Evolutionary conservation across 2,888 invertebrate species (phyloP).

Genomic region (Heteromyza rotundicornis): DNA sequence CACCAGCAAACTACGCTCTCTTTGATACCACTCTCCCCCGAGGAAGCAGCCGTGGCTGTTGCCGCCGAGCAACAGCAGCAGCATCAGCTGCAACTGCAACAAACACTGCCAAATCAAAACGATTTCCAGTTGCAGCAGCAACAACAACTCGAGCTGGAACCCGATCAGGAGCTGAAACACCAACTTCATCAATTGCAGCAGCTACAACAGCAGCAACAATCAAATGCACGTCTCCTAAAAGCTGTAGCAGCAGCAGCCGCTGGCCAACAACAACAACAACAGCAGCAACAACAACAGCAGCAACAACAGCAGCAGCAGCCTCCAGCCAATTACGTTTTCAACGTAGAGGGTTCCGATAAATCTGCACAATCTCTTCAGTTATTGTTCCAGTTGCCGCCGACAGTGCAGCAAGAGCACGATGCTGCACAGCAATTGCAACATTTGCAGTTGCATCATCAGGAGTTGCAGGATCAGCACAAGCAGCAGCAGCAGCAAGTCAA

Average conservation of each 20-base stretch:
- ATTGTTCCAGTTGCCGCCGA: constrained; percentile 60
- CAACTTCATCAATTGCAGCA: constrained; percentile 45
- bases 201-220: constrained; percentile 53
- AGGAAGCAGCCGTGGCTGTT: constrained; percentile 44
- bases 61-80: constrained; percentile 42
- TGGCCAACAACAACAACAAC: constrained; percentile 42
- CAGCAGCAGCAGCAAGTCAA: constrained; percentile 41
- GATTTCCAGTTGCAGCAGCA: constrained; percentile 51
- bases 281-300: constrained; percentile 36
- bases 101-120: constrained; percentile 48
- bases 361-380: constrained; percentile 60
- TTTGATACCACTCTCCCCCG: constrained; percentile 55
- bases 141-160: constrained; percentile 48
- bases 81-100: constrained; percentile 41
- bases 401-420: constrained; percentile 42
- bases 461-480: constrained; percentile 40
- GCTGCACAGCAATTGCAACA: constrained; percentile 45
- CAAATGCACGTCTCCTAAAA: constrained; percentile 54
- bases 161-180: constrained; percentile 54
- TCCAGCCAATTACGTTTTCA: constrained; percentile 61
- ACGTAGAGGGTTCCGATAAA: constrained; percentile 60
- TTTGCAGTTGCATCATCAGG: constrained; percentile 41
- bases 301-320: constrained; percentile 54
- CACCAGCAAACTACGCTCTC: constrained; percentile 60
- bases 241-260: constrained; percentile 53